phyloP scores from a whole-genome alignment of 2,113 vertebrate genomes.

The Calidris pugnax region DNA sequence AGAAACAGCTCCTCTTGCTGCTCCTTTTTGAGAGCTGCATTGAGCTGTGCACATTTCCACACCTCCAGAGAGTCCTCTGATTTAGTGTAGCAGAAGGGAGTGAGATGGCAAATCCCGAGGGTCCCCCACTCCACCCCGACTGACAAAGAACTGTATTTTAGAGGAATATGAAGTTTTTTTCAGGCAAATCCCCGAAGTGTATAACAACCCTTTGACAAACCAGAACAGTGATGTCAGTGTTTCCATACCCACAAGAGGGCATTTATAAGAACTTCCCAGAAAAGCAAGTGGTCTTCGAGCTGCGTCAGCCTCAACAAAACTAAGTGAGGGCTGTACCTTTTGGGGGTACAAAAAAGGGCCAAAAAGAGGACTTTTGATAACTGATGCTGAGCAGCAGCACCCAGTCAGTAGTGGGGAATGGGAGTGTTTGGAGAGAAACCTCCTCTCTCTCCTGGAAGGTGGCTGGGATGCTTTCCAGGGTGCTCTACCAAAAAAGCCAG shows the following conservation, averaged over 20 bases:
- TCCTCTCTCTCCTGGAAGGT: neutral
- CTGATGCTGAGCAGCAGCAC: neutral
- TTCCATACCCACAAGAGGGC: neutral
- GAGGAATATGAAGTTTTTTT: neutral
- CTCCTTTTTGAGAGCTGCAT: neutral
- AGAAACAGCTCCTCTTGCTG: neutral
- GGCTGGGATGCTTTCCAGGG: no score
- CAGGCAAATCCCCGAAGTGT: neutral
- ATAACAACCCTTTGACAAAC: neutral
- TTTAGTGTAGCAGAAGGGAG: neutral
- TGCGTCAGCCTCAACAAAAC: neutral
- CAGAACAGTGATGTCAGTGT: no score
- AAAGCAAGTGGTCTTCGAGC: neutral
- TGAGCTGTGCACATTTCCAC: neutral
- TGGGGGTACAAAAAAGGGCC: neutral
- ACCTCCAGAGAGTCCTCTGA: neutral
- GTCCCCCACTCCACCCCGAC: neutral
- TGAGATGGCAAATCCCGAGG: neutral
- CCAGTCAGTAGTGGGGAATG: neutral
- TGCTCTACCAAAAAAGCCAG: no score
- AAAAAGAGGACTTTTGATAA: neutral
- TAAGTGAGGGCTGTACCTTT: neutral
- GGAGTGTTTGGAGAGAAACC: neutral
- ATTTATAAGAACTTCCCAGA: neutral
- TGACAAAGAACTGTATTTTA: neutral